phyloP scores from a whole-genome alignment of 1,140 invertebrate genomes.

The Trypoxylus dichotomus region DNA sequence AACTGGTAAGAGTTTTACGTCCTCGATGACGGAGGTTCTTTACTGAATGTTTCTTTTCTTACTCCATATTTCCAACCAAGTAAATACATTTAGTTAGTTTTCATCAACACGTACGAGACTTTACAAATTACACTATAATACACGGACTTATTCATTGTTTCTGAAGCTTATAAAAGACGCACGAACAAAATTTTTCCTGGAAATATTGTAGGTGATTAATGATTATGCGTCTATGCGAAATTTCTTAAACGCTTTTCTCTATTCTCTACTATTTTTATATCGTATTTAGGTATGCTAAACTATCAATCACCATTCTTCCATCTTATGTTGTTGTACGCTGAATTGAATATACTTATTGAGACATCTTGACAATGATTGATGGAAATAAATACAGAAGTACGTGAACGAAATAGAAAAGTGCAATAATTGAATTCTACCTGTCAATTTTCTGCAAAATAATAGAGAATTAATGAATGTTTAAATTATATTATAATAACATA shows the following conservation, averaged over 20 bases:
- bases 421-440: not conserved
- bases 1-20: no score
- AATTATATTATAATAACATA: no score
- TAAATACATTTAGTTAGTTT: no score
- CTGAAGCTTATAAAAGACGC: no score
- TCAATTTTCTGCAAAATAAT: not conserved
- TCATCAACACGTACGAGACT: no score
- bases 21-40: no score
- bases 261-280: not conserved
- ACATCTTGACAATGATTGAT: not conserved
- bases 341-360: not conserved
- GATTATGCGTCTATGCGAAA: not conserved
- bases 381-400: not conserved
- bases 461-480: not conserved
- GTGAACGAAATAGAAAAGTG: not conserved
- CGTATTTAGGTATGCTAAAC: not conserved
- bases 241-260: not conserved
- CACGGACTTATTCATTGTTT: no score
- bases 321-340: not conserved
- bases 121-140: no score
- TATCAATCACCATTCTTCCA: not conserved
- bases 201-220: not conserved
- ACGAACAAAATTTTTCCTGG: no score
- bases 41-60: no score
- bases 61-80: no score